Conservation (phyloP, 2,113 vertebrate species). For the Poicephalus gulielmi region DNA sequence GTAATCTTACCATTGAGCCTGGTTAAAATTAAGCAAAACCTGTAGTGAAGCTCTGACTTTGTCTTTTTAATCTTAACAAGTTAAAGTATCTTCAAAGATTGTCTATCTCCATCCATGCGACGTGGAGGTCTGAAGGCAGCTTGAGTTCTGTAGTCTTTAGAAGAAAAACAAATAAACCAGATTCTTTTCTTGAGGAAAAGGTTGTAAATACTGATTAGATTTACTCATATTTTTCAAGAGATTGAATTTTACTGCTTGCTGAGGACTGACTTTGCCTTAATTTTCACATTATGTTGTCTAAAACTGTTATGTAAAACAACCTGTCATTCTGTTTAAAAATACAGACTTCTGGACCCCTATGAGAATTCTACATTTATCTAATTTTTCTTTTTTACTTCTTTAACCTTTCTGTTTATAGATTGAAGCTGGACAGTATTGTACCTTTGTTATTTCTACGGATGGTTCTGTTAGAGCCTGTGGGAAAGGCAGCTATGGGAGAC, state of each 20-base stretch:
- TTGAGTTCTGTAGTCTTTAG: background rate
- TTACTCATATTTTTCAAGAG: background rate
- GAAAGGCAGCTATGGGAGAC: constrained; percentile 86
- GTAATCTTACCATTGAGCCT: background rate
- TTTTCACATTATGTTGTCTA: background rate
- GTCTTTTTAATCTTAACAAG: background rate
- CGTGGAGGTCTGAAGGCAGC: background rate
- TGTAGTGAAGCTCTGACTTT: background rate
- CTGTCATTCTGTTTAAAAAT: background rate
- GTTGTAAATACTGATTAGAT: background rate
- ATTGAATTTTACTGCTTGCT: background rate
- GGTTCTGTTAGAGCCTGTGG: constrained; percentile 86
- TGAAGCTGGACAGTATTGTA: constrained; percentile 88
- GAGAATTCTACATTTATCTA: background rate
- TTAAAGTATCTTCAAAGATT: background rate
- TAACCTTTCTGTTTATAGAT: constrained; percentile 70
- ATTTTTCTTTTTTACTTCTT: background rate
- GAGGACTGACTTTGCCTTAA: background rate
- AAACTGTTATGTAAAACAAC: background rate
- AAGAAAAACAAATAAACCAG: background rate
- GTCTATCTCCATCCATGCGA: background rate
- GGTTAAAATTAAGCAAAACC: background rate
- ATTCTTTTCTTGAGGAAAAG: background rate
- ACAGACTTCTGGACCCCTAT: background rate
- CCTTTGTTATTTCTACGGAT: constrained; percentile 86